Conservation (phyloP, 2,888 invertebrate species). For the Mylabris sibirica region DNA sequence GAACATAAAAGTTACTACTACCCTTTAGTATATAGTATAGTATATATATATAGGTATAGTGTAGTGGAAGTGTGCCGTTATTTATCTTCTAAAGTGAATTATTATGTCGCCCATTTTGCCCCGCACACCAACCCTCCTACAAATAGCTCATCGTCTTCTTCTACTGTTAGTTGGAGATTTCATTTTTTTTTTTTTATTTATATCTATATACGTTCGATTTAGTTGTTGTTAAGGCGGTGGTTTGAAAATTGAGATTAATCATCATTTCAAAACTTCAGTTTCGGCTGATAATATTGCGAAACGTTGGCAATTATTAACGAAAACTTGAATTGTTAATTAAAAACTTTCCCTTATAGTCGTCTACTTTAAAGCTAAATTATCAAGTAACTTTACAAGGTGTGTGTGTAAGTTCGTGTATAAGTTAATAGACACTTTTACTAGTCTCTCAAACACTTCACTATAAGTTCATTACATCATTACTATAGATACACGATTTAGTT, state of each 20-base stretch:
- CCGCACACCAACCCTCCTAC: too few relatives aligned
- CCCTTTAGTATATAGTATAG: constrained; percentile 4
- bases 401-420: neutral
- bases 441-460: neutral
- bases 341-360: constrained; percentile 2
- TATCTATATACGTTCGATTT: neutral
- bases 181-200: neutral
- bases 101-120: neutral
- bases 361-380: neutral
- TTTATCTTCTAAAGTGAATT: constrained; percentile 9
- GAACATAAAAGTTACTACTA: constrained; percentile 32
- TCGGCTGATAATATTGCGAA: neutral
- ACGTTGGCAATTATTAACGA: constrained; percentile 9
- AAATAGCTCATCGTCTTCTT: too few relatives aligned
- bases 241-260: constrained; percentile 12
- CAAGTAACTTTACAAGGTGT: neutral
- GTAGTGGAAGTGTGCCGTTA: neutral
- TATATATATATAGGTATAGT: too few relatives aligned
- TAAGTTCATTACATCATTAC: too few relatives aligned
- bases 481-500: too few relatives aligned
- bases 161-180: neutral
- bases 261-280: neutral
- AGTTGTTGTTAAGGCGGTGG: too few relatives aligned
- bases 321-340: constrained; percentile 13
- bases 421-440: neutral